These are phyloP conservation scores for Drosophila bifasciata DNA, from an alignment of 1,140 invertebrate genomes.

Conservation along the genomic window DNA sequence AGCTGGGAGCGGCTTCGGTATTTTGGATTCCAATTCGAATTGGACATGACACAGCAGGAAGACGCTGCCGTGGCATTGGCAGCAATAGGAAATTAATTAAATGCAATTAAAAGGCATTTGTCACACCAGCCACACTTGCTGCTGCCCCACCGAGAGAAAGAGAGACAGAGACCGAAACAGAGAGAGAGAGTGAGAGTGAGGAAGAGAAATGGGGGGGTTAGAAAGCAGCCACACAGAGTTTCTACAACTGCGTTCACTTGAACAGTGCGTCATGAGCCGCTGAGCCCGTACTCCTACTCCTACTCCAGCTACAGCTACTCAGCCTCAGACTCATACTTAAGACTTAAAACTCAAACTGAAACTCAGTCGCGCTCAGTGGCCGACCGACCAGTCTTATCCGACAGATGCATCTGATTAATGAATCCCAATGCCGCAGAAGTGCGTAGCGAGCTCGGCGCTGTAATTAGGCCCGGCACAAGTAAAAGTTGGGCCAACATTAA, in stretches of 20 bases:
- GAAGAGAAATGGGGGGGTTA: not conserved
- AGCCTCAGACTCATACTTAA: not conserved
- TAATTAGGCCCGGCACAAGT: conserved; percentile 66
- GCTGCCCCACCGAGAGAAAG: conserved; percentile 15
- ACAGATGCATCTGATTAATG: conserved; percentile 82
- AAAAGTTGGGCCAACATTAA: conserved; percentile 58
- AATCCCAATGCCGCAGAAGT: conserved; percentile 70
- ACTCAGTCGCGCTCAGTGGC: conserved; percentile 3
- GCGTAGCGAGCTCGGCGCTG: conserved; percentile 74
- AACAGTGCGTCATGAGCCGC: conserved; percentile 49
- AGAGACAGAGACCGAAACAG: conserved; percentile 5
- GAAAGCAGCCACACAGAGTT: conserved; percentile 29
- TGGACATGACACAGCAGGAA: conserved; percentile 46
- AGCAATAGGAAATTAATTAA: conserved; percentile 61
- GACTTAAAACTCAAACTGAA: conserved; percentile 3
- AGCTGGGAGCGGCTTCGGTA: not conserved
- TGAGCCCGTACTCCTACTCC: conserved; percentile 21
- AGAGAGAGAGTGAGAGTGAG: not conserved
- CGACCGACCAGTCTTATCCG: conserved; percentile 60
- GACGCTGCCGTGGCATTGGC: not conserved
- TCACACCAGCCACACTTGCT: conserved; percentile 50
- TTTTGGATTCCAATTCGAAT: conserved; percentile 12
- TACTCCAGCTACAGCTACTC: too few species aligned
- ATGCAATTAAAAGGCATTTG: conserved; percentile 67
- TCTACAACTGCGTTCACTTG: conserved; percentile 8